phyloP scores from a whole-genome alignment of 2,113 vertebrate species.

The Carollia perspicillata region DNA sequence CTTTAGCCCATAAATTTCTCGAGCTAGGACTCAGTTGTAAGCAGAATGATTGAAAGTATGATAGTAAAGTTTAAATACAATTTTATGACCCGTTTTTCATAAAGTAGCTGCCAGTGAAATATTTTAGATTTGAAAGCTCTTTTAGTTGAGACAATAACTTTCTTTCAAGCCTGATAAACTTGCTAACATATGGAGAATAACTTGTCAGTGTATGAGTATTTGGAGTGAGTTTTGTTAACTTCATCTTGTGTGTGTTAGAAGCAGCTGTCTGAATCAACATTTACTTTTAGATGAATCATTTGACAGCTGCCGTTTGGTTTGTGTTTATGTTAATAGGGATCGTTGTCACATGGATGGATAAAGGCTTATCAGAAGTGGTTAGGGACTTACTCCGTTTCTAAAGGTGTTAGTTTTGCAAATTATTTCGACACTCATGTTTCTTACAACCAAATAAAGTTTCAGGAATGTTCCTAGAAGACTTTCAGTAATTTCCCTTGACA shows the following conservation, averaged over 20 bases:
- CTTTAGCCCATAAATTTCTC: not conserved
- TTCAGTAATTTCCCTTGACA: not conserved
- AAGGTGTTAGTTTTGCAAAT: slow-evolving; percentile 35
- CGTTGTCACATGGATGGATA: not conserved
- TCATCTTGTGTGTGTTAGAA: slow-evolving; percentile 11
- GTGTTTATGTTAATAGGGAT: not conserved
- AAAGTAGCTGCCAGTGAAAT: slow-evolving; percentile 12
- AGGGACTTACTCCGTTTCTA: slow-evolving; percentile 2
- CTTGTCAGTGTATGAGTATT: not conserved
- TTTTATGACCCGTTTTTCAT: slow-evolving; percentile 39
- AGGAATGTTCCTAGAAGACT: not conserved
- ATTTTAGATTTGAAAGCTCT: not conserved
- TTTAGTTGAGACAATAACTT: not conserved
- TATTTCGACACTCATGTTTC: not conserved
- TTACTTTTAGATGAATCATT: not conserved
- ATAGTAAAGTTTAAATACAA: not conserved
- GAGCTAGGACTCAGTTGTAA: not conserved
- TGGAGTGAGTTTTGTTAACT: not conserved
- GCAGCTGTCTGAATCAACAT: not conserved
- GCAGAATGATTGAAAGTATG: not conserved
- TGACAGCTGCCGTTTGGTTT: not conserved
- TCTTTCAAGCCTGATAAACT: not conserved
- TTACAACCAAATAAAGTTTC: not conserved
- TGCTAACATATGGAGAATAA: not conserved
- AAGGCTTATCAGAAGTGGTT: not conserved